Evolutionary conservation across 2,113 vertebrate genomes (phyloP).

Genomic region (Hippopotamus amphibius): DNA sequence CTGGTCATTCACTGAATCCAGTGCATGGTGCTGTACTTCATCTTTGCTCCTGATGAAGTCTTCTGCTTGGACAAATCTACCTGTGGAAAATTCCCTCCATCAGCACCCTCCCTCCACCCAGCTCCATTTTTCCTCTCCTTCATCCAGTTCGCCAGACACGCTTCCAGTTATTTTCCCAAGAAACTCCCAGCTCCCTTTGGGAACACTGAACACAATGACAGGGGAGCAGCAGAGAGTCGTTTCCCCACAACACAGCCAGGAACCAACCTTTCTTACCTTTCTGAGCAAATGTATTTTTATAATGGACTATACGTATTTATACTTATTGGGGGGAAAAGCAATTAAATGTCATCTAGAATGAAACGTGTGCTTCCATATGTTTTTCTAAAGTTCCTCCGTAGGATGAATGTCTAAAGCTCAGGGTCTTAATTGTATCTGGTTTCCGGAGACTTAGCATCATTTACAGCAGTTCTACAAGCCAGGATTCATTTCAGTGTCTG

Average conservation of each 20-base stretch:
- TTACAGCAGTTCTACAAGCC: not conserved
- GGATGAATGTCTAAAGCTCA: not conserved
- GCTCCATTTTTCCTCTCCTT: not conserved
- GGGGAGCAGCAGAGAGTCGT: not conserved
- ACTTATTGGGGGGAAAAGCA: not conserved
- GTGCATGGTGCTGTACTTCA: too few species aligned
- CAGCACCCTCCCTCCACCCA: not conserved
- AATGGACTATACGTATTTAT: not conserved
- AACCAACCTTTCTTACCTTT: not conserved
- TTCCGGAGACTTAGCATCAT: not conserved
- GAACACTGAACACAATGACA: not conserved
- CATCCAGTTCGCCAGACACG: not conserved
- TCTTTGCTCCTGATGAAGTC: not conserved
- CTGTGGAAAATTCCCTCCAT: not conserved
- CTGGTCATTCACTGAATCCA: not conserved
- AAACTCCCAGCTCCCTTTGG: not conserved
- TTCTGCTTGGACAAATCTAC: not conserved
- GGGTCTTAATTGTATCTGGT: not conserved
- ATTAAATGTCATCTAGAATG: not conserved
- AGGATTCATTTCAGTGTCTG: not conserved
- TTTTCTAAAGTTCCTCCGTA: not conserved
- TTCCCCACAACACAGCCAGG: not conserved
- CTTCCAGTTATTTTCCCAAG: conserved; percentile 15
- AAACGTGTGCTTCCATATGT: not conserved
- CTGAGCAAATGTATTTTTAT: not conserved